These are phyloP conservation scores for Ellobius talpinus DNA, from an alignment of 2,113 vertebrate species.

Conservation along the genomic window DNA sequence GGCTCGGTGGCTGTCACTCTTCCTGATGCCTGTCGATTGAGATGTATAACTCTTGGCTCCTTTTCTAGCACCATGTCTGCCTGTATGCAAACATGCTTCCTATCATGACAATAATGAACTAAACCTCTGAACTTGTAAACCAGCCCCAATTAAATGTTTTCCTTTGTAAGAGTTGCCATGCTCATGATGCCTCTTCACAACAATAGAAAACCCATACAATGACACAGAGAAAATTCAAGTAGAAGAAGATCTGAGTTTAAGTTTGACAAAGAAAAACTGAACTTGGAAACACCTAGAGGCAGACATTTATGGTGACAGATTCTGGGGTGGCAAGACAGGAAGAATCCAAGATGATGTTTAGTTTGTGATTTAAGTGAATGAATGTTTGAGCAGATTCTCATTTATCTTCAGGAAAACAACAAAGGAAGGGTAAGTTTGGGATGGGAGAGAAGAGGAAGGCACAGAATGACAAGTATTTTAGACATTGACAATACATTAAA, in stretches of 20 bases:
- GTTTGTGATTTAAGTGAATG: neutral
- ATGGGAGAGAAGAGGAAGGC: rapidly evolving
- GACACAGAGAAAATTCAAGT: neutral
- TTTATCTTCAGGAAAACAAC: neutral
- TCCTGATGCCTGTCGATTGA: neutral
- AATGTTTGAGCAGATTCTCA: neutral
- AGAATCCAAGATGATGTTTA: rapidly evolving
- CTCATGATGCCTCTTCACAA: neutral
- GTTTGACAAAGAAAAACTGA: neutral
- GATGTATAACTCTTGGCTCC: neutral
- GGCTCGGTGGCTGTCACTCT: neutral
- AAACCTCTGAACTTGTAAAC: neutral
- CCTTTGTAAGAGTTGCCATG: no score
- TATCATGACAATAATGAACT: neutral
- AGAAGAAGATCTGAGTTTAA: neutral
- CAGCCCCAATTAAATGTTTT: neutral
- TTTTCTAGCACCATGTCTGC: neutral
- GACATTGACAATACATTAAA: neutral
- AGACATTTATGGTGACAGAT: neutral
- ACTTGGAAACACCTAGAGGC: rapidly evolving
- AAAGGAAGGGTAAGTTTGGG: rapidly evolving
- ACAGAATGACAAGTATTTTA: no score
- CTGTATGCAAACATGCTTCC: neutral
- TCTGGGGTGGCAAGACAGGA: neutral
- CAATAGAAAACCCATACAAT: neutral